These are phyloP conservation scores for Isurus oxyrinchus DNA, from an alignment of 2,113 vertebrate genomes.

Conservation along the genomic window DNA sequence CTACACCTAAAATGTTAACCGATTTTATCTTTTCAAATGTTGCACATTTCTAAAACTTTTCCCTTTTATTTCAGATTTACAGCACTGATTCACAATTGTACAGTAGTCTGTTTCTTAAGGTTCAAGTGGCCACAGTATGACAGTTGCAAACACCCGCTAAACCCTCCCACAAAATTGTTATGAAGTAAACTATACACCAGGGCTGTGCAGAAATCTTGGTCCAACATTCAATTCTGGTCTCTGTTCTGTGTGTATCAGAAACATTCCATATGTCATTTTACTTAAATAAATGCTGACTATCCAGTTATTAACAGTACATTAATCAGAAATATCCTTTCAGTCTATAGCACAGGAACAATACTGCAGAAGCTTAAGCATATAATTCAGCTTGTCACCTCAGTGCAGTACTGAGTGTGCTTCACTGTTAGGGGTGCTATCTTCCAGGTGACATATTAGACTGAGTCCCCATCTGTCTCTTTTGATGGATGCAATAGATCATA, in stretches of 20 bases:
- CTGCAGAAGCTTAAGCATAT: too few species aligned
- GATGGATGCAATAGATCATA: too few species aligned
- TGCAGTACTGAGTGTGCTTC: too few species aligned
- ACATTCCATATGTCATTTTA: not conserved
- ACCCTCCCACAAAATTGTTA: not conserved
- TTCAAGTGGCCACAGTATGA: not conserved
- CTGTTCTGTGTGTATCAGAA: not conserved
- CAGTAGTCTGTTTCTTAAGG: not conserved
- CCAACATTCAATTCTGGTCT: not conserved
- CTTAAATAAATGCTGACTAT: not conserved
- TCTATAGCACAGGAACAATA: not conserved
- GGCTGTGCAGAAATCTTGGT: not conserved
- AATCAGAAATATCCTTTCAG: not conserved
- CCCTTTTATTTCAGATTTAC: not conserved
- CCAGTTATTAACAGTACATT: not conserved
- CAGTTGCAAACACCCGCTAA: not conserved
- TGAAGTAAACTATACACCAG: not conserved
- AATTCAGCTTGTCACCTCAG: too few species aligned
- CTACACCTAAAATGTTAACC: not conserved
- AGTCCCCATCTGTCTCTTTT: too few species aligned
- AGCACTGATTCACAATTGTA: not conserved
- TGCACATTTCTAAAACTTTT: not conserved
- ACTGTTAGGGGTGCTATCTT: too few species aligned
- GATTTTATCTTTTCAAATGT: not conserved
- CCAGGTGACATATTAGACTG: too few species aligned